Evolutionary conservation across 2,113 vertebrate genomes (phyloP).

Genomic region (Peucedramus taeniatus): DNA sequence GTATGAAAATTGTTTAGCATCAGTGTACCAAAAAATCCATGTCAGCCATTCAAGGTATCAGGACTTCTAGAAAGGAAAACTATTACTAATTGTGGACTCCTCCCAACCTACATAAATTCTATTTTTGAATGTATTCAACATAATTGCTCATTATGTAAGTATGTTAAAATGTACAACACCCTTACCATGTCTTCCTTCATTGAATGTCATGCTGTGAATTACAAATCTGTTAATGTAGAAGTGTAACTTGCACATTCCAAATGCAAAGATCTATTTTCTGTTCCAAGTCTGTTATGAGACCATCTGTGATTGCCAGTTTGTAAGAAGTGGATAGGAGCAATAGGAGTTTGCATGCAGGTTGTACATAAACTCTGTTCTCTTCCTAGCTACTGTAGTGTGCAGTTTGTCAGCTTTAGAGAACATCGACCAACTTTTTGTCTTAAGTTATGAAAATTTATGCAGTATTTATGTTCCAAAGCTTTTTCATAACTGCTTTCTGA

Average conservation of each 20-base stretch:
- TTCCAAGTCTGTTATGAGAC: slow-evolving; percentile 33
- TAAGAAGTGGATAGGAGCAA: slow-evolving; percentile 31
- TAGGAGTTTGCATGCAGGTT: not conserved
- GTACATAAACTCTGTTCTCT: not conserved
- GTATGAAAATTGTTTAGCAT: not conserved
- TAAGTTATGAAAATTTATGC: slow-evolving; percentile 64
- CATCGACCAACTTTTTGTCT: not conserved
- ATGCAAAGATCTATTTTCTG: slow-evolving; percentile 53
- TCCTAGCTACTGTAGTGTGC: not conserved
- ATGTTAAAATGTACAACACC: slow-evolving; percentile 54
- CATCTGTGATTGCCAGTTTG: slow-evolving; percentile 44
- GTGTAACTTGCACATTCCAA: slow-evolving; percentile 39
- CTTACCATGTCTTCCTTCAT: slow-evolving; percentile 7
- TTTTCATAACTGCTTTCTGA: slow-evolving; percentile 53
- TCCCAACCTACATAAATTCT: not conserved
- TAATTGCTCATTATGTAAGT: slow-evolving; percentile 42
- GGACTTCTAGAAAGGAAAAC: not conserved
- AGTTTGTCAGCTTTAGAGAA: slow-evolving; percentile 39
- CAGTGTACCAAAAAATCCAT: not conserved
- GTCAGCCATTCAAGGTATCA: not conserved
- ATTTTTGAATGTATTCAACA: not conserved
- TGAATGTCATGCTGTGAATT: slow-evolving; percentile 39
- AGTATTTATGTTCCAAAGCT: slow-evolving; percentile 39
- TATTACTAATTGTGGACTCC: not conserved
- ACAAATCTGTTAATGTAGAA: slow-evolving; percentile 49